phyloP scores from a whole-genome alignment of 1,140 invertebrate genomes.

The Eumeta japonica region DNA sequence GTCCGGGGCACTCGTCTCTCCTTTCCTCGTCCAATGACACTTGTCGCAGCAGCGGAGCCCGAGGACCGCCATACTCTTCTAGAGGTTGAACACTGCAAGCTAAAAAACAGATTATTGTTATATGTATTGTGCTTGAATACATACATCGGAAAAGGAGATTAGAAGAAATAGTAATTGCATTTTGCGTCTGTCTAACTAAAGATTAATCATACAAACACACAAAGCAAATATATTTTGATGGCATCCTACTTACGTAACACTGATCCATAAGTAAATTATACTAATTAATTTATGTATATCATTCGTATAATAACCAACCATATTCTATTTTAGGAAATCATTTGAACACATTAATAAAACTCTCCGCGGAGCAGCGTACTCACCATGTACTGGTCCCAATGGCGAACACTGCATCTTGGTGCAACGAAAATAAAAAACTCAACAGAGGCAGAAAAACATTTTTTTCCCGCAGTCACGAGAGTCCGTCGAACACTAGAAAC shows the following conservation, averaged over 20 bases:
- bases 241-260: no score
- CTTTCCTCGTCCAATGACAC: constrained; percentile 46
- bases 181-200: background rate
- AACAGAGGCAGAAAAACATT: no score
- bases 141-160: background rate
- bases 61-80: constrained; percentile 41
- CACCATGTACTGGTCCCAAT: constrained; percentile 20
- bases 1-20: constrained; percentile 42
- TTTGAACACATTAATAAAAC: constrained; percentile 3
- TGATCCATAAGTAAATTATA: no score
- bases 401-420: constrained; percentile 28
- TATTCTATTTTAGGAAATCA: no score
- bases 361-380: background rate
- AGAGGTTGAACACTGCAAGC: constrained; percentile 40
- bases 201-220: background rate
- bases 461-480: constrained; percentile 2
- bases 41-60: constrained; percentile 39
- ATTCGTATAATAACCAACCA: no score
- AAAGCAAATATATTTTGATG: constrained; percentile 1
- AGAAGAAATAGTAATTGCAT: background rate
- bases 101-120: constrained; percentile 12
- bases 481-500: constrained; percentile 20
- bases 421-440: no score
- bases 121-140: background rate
- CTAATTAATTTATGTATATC: no score